Base-by-base conservation (phyloP, 2,888 invertebrate genomes). In the Silvanus unidentatus region DNA sequence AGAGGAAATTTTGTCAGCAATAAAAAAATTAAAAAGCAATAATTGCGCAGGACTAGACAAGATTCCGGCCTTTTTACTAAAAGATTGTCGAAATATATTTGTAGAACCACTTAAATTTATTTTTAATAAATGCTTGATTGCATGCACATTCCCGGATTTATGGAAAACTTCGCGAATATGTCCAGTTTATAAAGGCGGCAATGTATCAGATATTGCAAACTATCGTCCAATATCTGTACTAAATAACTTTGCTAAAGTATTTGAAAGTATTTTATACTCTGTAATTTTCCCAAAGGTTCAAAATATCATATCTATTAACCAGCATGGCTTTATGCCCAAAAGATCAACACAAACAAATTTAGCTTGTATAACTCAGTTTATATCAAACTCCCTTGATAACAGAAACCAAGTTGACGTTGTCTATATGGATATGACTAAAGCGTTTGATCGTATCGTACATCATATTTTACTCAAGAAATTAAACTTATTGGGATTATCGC, bases 81-180 rank as follows among this genome's bases (percentile, higher is more conserved):
- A 40, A 14, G 13, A 68, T 40, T 42, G 72, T 48, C 60, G 66
- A 1, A 69, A 69, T 4, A 71, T 71, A 0, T 68, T 75, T 16
- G 60, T 72, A 49, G 73, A 74, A 28, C 75, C 40, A 34, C 35
- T 42, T 32, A 16, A 16, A 2, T 27, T 35, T 27, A 35, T 42
- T 14, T 42, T 32, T 5, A 42, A 41, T 30, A 27, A 29, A 15
- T 35, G 22, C 15, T 14, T 35, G 16, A 35, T 16, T 16, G 35
- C 30, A 15, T 22, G 12, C 3, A 15, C 35, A 34, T 42, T 35
- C 30, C 35, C 42, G 10, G 28, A 28, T 28, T 11, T 42, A 22
- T 42, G 42, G 35, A 42, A 35, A 32, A 11, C 11, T 14, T 42
- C 35, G 14, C 34, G 35, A 35, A 42, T 32, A 32, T 32, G 32